Conservation (phyloP, 2,888 invertebrate species). For the Cancer borealis region DNA sequence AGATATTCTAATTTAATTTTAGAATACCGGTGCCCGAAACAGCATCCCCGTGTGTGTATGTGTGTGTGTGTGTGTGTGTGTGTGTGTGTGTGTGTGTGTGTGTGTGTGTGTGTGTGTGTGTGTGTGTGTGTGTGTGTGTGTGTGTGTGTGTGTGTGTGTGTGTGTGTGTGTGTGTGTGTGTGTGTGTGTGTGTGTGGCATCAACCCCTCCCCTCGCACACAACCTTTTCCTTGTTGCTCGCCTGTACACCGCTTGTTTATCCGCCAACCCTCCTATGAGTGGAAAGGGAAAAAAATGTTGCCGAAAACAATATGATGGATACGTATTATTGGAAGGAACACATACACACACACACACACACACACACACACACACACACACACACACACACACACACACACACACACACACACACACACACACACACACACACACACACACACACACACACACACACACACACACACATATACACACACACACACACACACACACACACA, state of each 20-base stretch:
- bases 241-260: not conserved
- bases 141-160: not conserved
- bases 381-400: not conserved
- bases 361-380: not conserved
- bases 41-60: not conserved
- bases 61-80: not conserved
- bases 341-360: not conserved
- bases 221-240: not conserved
- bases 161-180: not conserved
- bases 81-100: not conserved
- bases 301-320: not conserved
- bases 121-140: not conserved
- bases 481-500: not conserved
- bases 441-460: not conserved
- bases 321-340: not conserved
- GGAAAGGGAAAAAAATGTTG: not conserved
- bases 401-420: not conserved
- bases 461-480: not conserved
- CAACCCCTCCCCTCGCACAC: not conserved
- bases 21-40: not conserved
- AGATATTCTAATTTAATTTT: not conserved
- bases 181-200: not conserved
- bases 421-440: not conserved
- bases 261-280: not conserved
- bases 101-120: not conserved